phyloP scores from a whole-genome alignment of 1,140 invertebrate species.

The Thalassaphorura encarpata region DNA sequence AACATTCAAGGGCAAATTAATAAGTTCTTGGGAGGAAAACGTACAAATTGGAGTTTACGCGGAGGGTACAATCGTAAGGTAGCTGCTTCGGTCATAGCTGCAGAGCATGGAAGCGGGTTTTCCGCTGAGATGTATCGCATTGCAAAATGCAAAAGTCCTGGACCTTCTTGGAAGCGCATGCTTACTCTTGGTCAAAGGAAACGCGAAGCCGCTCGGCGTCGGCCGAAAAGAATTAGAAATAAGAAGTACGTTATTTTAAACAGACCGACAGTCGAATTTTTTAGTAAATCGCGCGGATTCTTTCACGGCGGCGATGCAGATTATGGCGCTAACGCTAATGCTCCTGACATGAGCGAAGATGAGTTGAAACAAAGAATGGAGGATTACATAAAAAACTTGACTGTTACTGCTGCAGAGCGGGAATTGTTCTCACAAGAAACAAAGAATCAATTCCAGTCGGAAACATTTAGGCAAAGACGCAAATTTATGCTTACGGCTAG shows the following conservation, averaged over 20 bases:
- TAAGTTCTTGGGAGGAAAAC: constrained; percentile 11
- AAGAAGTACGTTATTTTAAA: background rate
- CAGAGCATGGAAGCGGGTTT: background rate
- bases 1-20: constrained; percentile 1
- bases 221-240: background rate
- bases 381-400: background rate
- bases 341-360: background rate
- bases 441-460: background rate
- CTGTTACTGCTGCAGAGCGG: background rate
- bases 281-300: too few relatives aligned
- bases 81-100: background rate
- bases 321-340: background rate
- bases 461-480: constrained; percentile 7
- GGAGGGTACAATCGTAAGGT: background rate
- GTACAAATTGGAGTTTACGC: background rate
- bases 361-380: background rate
- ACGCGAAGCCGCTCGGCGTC: background rate
- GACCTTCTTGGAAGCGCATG: background rate
- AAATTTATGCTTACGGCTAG: constrained; percentile 6
- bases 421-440: background rate
- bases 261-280: background rate
- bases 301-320: too few relatives aligned
- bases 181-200: background rate
- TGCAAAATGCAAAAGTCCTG: background rate
- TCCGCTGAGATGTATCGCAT: background rate